phyloP scores from a whole-genome alignment of 2,113 vertebrate species.

The Seriola dumerili region DNA sequence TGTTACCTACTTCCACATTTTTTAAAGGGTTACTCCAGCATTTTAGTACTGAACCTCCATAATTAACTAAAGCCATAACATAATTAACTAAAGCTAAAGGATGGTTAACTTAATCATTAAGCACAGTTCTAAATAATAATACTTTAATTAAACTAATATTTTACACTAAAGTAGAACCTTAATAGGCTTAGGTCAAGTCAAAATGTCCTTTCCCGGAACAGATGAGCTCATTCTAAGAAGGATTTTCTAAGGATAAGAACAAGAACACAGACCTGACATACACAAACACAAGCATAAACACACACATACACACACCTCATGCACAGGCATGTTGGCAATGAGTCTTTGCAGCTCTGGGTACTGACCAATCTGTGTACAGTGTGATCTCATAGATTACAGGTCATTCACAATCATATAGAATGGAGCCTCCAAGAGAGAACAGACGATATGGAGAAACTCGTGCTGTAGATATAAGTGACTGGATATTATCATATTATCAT shows the following conservation, averaged over 20 bases:
- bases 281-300: not conserved
- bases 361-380: not conserved
- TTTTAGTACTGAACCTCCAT: not conserved
- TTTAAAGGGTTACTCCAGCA: too few species aligned
- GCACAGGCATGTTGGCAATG: not conserved
- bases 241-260: constrained; percentile 3
- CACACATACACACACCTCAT: not conserved
- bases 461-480: not conserved
- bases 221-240: not conserved
- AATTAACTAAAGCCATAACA: too few species aligned
- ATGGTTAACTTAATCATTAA: too few species aligned
- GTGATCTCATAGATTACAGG: not conserved
- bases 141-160: too few species aligned
- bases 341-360: not conserved
- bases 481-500: not conserved
- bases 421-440: too few species aligned
- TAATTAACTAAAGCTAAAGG: too few species aligned
- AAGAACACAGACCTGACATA: not conserved
- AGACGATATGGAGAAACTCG: not conserved
- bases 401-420: not conserved
- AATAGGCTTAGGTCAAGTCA: not conserved
- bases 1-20: not conserved
- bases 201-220: not conserved
- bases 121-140: too few species aligned
- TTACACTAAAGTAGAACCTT: not conserved